Evolutionary conservation across 2,797 vertebrate genomes (phyloP).

Genomic region (Mallotus villosus): DNA sequence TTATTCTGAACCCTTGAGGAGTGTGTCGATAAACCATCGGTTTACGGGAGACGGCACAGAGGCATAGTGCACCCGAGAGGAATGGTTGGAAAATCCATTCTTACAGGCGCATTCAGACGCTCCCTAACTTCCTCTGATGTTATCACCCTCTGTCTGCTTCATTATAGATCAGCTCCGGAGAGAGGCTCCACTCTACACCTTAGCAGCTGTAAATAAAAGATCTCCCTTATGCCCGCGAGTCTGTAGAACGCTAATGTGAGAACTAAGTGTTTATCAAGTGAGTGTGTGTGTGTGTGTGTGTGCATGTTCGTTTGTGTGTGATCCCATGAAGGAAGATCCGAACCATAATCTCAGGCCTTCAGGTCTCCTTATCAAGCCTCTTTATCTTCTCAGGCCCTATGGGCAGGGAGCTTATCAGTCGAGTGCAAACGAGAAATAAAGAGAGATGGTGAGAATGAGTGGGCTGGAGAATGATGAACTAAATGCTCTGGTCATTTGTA

Average conservation of each 20-base stretch:
- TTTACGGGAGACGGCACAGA: not conserved
- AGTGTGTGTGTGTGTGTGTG: not conserved
- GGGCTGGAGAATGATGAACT: not conserved
- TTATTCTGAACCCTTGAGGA: not conserved
- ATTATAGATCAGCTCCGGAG: slow-evolving; percentile 21
- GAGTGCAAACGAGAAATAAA: slow-evolving; percentile 20
- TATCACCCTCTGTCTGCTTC: slow-evolving; percentile 4
- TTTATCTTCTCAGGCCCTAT: slow-evolving; percentile 22
- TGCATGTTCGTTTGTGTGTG: not conserved
- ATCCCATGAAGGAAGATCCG: not conserved
- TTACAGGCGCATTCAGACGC: slow-evolving; percentile 11
- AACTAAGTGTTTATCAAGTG: not conserved
- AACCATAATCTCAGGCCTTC: slow-evolving; percentile 16
- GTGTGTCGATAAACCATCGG: not conserved
- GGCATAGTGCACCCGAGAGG: not conserved
- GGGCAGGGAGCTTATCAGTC: slow-evolving; percentile 29
- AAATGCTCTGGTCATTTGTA: not conserved
- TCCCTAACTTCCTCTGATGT: not conserved
- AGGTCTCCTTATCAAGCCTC: slow-evolving; percentile 31
- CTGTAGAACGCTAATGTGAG: not conserved
- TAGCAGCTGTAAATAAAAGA: slow-evolving; percentile 32
- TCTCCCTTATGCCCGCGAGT: not conserved
- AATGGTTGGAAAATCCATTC: not conserved
- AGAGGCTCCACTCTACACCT: slow-evolving; percentile 23
- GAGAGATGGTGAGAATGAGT: not conserved